Evolutionary conservation across 2,113 vertebrate species (phyloP).

Genomic region (Desmodus rotundus): DNA sequence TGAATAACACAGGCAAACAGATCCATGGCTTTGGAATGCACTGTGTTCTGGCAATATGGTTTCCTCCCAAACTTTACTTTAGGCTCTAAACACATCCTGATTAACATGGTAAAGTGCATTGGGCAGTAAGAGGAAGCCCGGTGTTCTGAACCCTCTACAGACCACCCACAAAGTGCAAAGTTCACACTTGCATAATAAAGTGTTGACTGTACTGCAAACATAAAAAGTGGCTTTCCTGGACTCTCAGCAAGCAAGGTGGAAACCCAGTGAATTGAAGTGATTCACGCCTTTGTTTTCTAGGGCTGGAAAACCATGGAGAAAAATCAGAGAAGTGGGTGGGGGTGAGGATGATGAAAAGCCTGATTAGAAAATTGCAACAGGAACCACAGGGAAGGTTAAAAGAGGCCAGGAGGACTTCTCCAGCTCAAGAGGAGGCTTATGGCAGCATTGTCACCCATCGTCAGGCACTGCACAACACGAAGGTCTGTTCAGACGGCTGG

Average conservation of each 20-base stretch:
- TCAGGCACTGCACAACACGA: neutral
- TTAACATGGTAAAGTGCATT: constrained; percentile 25
- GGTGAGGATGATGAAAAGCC: neutral
- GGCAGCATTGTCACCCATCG: neutral
- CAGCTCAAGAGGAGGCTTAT: neutral
- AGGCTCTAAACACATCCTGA: constrained; percentile 42
- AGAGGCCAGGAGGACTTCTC: neutral
- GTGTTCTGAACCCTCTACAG: constrained; percentile 39
- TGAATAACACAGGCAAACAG: neutral
- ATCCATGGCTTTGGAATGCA: neutral
- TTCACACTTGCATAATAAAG: constrained; percentile 52
- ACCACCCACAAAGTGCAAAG: constrained; percentile 47
- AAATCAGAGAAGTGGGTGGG: neutral
- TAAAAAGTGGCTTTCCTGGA: constrained; percentile 22
- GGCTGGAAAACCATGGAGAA: constrained; percentile 27
- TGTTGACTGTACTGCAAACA: constrained; percentile 47
- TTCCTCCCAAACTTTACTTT: constrained; percentile 27
- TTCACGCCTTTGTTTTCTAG: constrained; percentile 51
- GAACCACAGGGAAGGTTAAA: neutral
- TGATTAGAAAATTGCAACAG: neutral
- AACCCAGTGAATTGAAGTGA: neutral
- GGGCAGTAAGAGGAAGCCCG: constrained; percentile 37
- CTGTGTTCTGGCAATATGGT: neutral
- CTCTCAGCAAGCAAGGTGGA: constrained; percentile 1
- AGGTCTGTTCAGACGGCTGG: neutral